Conservation (phyloP, 2,888 invertebrate genomes). For the Himalopsyche kuldschensis region DNA sequence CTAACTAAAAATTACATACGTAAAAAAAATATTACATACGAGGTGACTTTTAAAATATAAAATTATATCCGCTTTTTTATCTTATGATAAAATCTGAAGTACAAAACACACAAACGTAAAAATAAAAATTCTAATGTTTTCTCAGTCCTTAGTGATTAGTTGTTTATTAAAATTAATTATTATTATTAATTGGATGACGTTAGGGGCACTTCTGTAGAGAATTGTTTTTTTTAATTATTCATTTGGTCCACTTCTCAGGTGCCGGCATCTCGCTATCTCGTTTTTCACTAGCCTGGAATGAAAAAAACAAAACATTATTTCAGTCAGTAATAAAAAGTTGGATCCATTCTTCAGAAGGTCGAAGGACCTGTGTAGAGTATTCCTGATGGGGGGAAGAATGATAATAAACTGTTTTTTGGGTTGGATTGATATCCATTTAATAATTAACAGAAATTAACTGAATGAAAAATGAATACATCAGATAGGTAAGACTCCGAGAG, state of each 20-base stretch:
- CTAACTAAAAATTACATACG: neutral
- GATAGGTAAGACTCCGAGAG: no score
- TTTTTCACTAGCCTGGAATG: conserved; percentile 27
- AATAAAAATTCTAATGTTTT: neutral
- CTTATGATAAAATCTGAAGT: neutral
- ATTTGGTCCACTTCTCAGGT: conserved; percentile 23
- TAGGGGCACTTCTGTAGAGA: neutral
- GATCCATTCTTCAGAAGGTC: neutral
- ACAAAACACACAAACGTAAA: neutral
- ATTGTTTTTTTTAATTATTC: conserved; percentile 14
- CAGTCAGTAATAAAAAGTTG: neutral
- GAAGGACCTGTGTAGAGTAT: no score
- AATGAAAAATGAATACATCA: no score
- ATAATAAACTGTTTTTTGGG: no score
- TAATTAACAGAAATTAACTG: no score
- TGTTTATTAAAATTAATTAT: neutral
- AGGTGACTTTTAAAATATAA: neutral
- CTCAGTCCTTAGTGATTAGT: neutral
- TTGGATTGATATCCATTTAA: no score
- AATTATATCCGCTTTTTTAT: neutral
- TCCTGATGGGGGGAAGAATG: no score
- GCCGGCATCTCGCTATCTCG: conserved; percentile 16
- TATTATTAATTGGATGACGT: neutral
- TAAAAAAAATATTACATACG: neutral
- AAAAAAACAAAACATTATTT: neutral